Base-by-base conservation (phyloP, 2,113 vertebrate species). In the Anseranas semipalmata region DNA sequence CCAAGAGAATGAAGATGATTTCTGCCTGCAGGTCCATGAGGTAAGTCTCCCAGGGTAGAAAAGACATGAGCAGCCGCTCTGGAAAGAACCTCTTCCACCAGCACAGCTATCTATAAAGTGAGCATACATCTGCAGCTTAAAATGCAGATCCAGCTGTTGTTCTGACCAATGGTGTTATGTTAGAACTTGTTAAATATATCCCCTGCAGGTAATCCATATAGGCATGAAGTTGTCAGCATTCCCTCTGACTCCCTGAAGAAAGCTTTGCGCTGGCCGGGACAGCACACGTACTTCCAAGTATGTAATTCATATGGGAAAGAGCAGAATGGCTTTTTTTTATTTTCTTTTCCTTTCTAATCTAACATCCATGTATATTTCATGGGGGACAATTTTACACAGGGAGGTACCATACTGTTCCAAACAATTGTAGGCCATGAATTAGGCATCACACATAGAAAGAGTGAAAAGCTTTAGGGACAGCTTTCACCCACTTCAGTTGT, bases 131-230 rank as follows among this genome's bases (percentile, higher is more conserved):
- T 59, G 33, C 52, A 95, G 66, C 27, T 68, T 85, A 85, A 89
- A 91, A 81, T 63, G 46, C 22, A 87, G 82, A 85, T 33, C 20
- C 32, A 62, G 50, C 39, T 76, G 62, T 62, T 70, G 75, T 62
- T 60, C 48, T 85, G 27, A 72, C 48, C 39, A 39, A 35, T 32
- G 33, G 14, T 45, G 21, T 56, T 67, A 50, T 16, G 68, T 15
- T 35, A 35, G 10, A 70, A 63, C 10, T 41, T 12, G 10, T 55
- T 70, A 82, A 74, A 35, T 80, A 41, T 80, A 90, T 87, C 58
- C 43, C 35, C 80, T 92, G 27, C 93, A 99, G 98, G 98, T 92
- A 94, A 95, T 96, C 96, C 98, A 50, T 98, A 97, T 39, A 98
- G 98, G 94, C 97, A 97, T 32, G 98, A 99, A 94, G 72, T 97